Evolutionary conservation across 1,140 invertebrate species (phyloP).

Genomic region (Patella vulgata): DNA sequence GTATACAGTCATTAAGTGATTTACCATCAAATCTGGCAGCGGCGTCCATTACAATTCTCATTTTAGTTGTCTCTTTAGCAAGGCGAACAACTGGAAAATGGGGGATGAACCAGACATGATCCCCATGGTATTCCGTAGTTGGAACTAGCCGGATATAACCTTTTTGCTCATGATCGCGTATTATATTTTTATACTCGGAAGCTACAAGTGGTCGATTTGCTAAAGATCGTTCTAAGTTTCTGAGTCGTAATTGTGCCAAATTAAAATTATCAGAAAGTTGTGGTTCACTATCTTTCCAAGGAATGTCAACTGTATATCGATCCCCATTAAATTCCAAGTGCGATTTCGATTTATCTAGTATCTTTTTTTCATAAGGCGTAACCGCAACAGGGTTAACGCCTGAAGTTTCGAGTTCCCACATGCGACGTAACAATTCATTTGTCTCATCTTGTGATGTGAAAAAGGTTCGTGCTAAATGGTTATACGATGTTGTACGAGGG

Average conservation of each 20-base stretch:
- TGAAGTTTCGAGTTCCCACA: no score
- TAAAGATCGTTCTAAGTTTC: conserved; percentile 22
- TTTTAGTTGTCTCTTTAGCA: conserved; percentile 26
- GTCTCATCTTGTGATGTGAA: no score
- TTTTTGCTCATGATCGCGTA: conserved; percentile 27
- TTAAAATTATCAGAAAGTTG: conserved; percentile 27
- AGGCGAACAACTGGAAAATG: conserved; percentile 28
- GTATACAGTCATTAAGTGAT: conserved; percentile 25
- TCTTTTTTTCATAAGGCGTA: no score
- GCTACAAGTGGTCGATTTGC: conserved; percentile 11
- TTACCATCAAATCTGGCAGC: conserved; percentile 20
- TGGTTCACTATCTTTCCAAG: conserved; percentile 23
- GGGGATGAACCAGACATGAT: conserved; percentile 29
- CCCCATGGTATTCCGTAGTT: neutral
- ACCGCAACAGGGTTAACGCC: no score
- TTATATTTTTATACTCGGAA: conserved; percentile 13
- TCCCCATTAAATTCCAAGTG: neutral
- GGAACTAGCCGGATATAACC: conserved; percentile 27
- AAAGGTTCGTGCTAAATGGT: no score
- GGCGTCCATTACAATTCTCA: conserved; percentile 36
- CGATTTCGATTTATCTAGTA: no score
- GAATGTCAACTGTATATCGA: conserved; percentile 24
- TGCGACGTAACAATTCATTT: no score
- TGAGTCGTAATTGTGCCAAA: conserved; percentile 15
- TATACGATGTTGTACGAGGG: no score